Conservation (phyloP, 2,888 invertebrate genomes). For the Calameuta idolon region DNA sequence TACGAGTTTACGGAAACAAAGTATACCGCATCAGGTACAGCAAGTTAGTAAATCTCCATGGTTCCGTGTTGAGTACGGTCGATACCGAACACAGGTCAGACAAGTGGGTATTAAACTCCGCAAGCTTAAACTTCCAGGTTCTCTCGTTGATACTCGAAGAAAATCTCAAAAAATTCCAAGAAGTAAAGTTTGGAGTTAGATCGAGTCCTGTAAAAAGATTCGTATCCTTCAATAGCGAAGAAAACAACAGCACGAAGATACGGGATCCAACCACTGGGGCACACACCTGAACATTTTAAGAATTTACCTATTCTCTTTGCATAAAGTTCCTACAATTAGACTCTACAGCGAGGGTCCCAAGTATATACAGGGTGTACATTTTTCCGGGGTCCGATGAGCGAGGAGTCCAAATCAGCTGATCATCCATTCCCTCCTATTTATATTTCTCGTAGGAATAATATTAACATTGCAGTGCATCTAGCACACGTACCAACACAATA, state of each 20-base stretch:
- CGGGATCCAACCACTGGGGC: not conserved
- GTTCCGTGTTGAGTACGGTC: conserved; percentile 18
- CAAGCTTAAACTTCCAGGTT: conserved; percentile 9
- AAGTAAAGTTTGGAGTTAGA: conserved; percentile 32
- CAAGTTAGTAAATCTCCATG: conserved; percentile 22
- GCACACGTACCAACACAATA: too few relatives aligned
- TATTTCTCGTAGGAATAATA: too few relatives aligned
- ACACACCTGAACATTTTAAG: not conserved
- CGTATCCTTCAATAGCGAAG: not conserved
- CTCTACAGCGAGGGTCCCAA: not conserved
- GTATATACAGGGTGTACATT: too few relatives aligned
- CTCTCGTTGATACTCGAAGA: conserved; percentile 19
- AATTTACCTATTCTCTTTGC: not conserved
- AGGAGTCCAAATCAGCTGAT: too few relatives aligned
- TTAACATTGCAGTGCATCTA: too few relatives aligned
- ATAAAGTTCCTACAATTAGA: not conserved
- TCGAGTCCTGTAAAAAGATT: conserved; percentile 33
- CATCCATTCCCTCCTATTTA: too few relatives aligned
- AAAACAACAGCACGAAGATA: not conserved
- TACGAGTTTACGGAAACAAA: not conserved
- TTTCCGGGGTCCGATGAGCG: too few relatives aligned
- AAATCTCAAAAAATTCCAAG: conserved; percentile 27
- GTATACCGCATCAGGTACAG: conserved; percentile 19
- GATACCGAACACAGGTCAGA: conserved; percentile 21
- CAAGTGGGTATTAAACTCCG: conserved; percentile 32